These are phyloP conservation scores for Arion vulgaris DNA, from an alignment of 1,140 invertebrate genomes.

Conservation along the genomic window DNA sequence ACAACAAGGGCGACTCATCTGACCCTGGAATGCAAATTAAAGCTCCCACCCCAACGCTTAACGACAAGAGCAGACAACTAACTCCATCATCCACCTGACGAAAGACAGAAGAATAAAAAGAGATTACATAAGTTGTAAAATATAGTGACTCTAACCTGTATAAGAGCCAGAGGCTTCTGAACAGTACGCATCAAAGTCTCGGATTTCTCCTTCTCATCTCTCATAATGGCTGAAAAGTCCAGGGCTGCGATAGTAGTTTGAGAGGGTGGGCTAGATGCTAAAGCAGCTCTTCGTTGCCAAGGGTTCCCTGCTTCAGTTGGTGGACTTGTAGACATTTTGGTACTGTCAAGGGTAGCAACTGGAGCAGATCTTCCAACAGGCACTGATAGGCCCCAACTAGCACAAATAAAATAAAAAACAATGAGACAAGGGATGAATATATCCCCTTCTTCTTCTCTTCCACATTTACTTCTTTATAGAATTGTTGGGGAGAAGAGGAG, in stretches of 20 bases:
- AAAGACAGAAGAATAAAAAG: no score
- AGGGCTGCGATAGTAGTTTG: neutral
- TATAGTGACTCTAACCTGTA: slow-evolving; percentile 74
- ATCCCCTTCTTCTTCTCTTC: no score
- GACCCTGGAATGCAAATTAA: no score
- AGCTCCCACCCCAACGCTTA: no score
- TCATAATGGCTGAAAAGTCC: slow-evolving; percentile 63
- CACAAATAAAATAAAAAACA: slow-evolving; percentile 27
- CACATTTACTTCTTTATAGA: no score
- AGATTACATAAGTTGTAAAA: no score
- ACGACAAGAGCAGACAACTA: no score
- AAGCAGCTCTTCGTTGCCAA: slow-evolving; percentile 40
- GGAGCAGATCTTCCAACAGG: slow-evolving; percentile 27
- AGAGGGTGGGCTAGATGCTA: slow-evolving; percentile 1
- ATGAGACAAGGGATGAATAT: no score
- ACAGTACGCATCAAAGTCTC: slow-evolving; percentile 51
- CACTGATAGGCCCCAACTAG: slow-evolving; percentile 60
- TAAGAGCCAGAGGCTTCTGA: slow-evolving; percentile 76
- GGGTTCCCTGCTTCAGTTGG: slow-evolving; percentile 48
- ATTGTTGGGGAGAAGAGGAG: no score
- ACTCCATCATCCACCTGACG: no score
- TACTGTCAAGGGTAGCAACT: slow-evolving; percentile 10
- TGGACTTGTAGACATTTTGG: slow-evolving; percentile 31
- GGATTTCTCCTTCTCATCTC: slow-evolving; percentile 61
- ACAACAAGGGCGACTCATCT: no score